Base-by-base conservation (phyloP, 2,888 invertebrate genomes). In the Phytoseiulus persimilis region DNA sequence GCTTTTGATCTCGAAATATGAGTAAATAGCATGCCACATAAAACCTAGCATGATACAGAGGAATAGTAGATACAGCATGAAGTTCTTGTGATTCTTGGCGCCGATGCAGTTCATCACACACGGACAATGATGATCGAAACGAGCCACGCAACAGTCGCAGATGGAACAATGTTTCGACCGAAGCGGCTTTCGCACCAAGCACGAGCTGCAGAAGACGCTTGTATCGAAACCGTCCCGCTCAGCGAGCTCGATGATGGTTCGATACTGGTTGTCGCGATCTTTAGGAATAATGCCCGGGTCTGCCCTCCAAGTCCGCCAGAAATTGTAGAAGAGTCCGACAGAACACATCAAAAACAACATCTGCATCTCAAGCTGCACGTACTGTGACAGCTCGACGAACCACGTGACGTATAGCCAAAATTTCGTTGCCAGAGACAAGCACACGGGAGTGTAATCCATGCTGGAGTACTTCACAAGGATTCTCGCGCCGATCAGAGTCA, bases 101-200 rank as follows among this genome's bases (percentile, higher is more conserved):
- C 96, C 98, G 92, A 99, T 97, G 93, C 99, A 99, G 93, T 99
- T 99, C 92, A 96, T 97, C 90, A 99, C 96, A 99, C 99, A 99
- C n/a, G 98, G 98, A 45, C 94, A 94, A 91, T 94, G 94, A 91
- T 94, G 94, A 91, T 94, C 94, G 92, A 94, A 94, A 91, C 96
- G 95, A 90, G 98, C 97, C 65, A 99, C 96, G 94, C 98, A 99
- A 92, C 96, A 95, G 94, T 98, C 97, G 93, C 98, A 98, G 90
- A 96, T 95, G 90, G 97, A 95, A 94, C 99, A 99, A 94, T 99
- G 99, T 93, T 99, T 99, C 91, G 99, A 98, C 92, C 99, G 95
- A 92, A 98, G 94, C 90, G 99, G 99, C 90, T 97, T 95, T 90
- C 96, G 95, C 90, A 98, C 96, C 90, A 99, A 94, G 93, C 99